Evolutionary conservation across 1,140 invertebrate genomes (phyloP), one percentile per base, ranked within the genome.

Genomic region (Drosophila dunni): DNA sequence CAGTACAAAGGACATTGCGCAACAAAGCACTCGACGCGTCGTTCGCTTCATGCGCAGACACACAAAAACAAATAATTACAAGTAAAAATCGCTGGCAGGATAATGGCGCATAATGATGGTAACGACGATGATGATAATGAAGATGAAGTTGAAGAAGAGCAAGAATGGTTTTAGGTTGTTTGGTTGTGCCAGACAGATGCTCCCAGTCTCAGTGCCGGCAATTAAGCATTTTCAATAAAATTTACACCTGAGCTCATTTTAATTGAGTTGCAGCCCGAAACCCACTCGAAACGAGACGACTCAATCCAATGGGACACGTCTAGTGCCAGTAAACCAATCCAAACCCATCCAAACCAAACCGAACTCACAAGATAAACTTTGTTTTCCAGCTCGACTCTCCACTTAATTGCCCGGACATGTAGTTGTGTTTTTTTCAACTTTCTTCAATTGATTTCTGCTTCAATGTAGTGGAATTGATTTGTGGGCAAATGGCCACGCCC

Each of bases 191-290:
- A 72, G 81, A 68, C 46, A 72, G 81, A 68, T 44, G 51, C 53
- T 51, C 13, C 69, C 68, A 73, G 81, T 71, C 63, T 66, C 65
- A 69, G 64, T 38, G 64, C 60, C 78, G 78, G 78, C 84, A 89
- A 89, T 89, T 89, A 89, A 89, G 68, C 84, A 89, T 84, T 89
- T 89, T 89, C 84, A 89, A 89, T 89, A 89, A 89, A 89, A 89
- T 89, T 89, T 89, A 89, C 84, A 89, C 84, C 84, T 89, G 84
- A 89, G 84, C 84, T 89, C 84, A 89, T 89, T 89, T 89, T 89
- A 89, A 89, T 89, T 89, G 84, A 89, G 84, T 89, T 89, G 84
- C 84, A 79, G 71, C 79, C 79, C 81, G 75, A 46, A 72, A 61
- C 46, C 50, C 84, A 80, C 84, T 88, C 82, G 80, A 88, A 65